These are phyloP conservation scores for Euleptes europaea DNA, from an alignment of 2,113 vertebrate species.

Conservation along the genomic window DNA sequence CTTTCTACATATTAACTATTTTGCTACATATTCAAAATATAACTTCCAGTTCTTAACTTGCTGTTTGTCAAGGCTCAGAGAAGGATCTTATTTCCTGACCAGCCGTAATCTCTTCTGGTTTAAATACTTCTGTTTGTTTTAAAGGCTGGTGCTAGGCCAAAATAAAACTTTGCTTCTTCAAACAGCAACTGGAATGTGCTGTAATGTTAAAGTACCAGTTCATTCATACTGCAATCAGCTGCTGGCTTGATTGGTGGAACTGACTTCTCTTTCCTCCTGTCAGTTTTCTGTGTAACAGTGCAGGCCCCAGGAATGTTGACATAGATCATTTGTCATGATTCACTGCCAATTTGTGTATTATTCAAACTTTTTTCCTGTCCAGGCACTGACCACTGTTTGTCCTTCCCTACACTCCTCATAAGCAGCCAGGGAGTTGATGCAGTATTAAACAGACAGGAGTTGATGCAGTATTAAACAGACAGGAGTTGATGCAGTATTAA, in stretches of 20 bases:
- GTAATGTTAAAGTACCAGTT: slow-evolving; percentile 46
- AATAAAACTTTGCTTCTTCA: neutral
- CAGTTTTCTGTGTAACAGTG: neutral
- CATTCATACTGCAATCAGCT: slow-evolving; percentile 1
- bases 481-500: no score
- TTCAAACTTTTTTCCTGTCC: neutral
- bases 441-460: no score
- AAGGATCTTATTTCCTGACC: neutral
- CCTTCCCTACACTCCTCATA: no score
- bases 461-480: no score
- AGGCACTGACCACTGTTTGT: neutral
- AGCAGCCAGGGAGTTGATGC: no score
- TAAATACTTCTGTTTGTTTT: neutral
- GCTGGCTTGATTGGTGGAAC: neutral
- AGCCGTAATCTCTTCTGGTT: neutral
- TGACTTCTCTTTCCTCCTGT: neutral
- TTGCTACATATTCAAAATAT: no score
- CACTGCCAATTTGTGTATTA: slow-evolving; percentile 4
- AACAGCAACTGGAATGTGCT: neutral
- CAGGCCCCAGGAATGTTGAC: neutral
- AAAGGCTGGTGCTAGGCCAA: slow-evolving; percentile 1
- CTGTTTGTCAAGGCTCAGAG: neutral
- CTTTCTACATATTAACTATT: no score
- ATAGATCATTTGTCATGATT: neutral
- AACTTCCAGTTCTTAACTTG: no score